phyloP scores from a whole-genome alignment of 1,140 invertebrate genomes.

The Drosophila pectinifera region DNA sequence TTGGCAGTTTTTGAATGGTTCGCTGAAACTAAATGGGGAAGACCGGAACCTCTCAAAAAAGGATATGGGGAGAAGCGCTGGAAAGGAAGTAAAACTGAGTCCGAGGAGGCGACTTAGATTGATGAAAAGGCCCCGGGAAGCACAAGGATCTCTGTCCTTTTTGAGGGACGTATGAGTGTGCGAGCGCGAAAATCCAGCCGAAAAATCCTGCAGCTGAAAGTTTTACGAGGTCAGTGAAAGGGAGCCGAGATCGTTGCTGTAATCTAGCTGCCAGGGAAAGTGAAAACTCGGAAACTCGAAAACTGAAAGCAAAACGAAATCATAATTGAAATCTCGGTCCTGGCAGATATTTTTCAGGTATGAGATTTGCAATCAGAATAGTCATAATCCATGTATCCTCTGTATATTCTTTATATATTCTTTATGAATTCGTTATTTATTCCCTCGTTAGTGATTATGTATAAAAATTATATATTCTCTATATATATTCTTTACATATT shows the following conservation, averaged over 20 bases:
- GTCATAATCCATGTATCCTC: too few relatives aligned
- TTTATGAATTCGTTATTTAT: too few relatives aligned
- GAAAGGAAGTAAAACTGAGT: conserved; percentile 7
- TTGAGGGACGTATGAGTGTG: background rate
- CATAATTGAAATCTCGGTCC: background rate
- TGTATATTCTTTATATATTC: too few relatives aligned
- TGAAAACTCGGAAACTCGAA: background rate
- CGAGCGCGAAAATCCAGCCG: conserved; percentile 7
- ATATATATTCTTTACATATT: too few relatives aligned
- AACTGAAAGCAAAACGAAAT: background rate
- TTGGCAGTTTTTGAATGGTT: conserved; percentile 36
- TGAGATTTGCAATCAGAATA: background rate
- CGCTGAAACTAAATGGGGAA: conserved; percentile 14
- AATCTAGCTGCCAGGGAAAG: background rate
- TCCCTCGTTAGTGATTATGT: too few relatives aligned
- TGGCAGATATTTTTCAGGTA: background rate
- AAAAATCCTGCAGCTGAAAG: conserved; percentile 21
- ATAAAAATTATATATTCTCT: too few relatives aligned
- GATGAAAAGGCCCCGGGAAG: conserved; percentile 23
- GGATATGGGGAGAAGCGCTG: conserved; percentile 8
- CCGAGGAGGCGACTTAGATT: conserved; percentile 20
- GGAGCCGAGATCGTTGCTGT: background rate
- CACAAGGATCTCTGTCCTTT: conserved; percentile 27
- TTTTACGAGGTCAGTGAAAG: conserved; percentile 29
- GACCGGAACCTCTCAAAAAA: background rate